A percentile compares a stretch with the other conserved stretches of the same genome.
Evolutionary conservation across 1,140 invertebrate genomes (phyloP).

Genomic region (Drosophila murphyi): DNA sequence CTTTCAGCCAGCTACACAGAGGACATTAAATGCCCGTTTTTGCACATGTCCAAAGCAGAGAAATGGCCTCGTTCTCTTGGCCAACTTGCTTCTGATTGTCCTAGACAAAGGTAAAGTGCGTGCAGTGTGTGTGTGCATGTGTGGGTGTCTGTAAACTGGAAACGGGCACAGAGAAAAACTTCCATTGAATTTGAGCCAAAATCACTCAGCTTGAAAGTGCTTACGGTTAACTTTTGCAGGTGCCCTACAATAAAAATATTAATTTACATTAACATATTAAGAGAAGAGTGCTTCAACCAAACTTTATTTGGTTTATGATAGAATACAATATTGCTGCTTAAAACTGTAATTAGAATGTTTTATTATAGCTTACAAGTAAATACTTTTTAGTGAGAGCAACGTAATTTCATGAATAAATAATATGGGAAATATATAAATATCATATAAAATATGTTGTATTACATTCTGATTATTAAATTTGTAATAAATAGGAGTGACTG

Average conservation of each 20-base stretch:
- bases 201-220: constrained; percentile 20
- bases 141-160: constrained; percentile 2
- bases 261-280: background rate
- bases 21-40: constrained; percentile 71
- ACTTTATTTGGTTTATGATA: too few species aligned
- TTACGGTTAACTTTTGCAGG: background rate
- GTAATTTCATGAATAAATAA: too few species aligned
- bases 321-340: too few species aligned
- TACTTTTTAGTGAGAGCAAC: too few species aligned
- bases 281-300: too few species aligned
- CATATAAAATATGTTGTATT: too few species aligned
- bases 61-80: constrained; percentile 32
- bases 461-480: too few species aligned
- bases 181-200: constrained; percentile 49
- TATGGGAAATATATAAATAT: too few species aligned
- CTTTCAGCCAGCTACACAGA: constrained; percentile 54
- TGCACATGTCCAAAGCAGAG: constrained; percentile 78
- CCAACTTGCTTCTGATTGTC: constrained; percentile 20
- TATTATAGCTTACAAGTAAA: too few species aligned
- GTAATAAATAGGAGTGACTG: too few species aligned
- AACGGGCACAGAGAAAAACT: constrained; percentile 14
- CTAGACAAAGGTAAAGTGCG: constrained; percentile 70
- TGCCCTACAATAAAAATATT: background rate
- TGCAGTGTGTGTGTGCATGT: constrained; percentile 9
- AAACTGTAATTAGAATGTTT: too few species aligned